phyloP scores from a whole-genome alignment of 2,888 invertebrate genomes.

The Thelaira solivaga region DNA sequence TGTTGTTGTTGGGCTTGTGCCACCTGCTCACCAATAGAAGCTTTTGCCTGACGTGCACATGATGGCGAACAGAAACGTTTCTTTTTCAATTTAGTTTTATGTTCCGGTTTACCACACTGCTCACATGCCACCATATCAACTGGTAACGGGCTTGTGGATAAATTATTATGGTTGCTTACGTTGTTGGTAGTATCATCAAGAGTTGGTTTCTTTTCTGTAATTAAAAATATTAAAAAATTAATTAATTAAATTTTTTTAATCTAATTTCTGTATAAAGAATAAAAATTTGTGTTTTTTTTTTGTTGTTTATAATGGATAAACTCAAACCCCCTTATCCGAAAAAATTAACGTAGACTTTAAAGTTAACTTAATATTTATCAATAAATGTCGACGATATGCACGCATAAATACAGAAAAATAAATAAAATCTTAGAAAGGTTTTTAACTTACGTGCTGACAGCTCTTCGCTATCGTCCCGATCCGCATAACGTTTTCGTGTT shows the following conservation, averaged over 20 bases:
- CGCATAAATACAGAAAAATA: no score
- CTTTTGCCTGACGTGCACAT: constrained; percentile 80
- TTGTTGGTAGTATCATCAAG: constrained; percentile 67
- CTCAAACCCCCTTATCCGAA: no score
- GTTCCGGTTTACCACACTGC: constrained; percentile 83
- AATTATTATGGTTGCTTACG: constrained; percentile 35
- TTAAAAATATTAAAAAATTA: constrained; percentile 47
- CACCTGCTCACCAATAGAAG: constrained; percentile 68
- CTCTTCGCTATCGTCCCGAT: constrained; percentile 83
- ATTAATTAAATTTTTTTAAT: neutral
- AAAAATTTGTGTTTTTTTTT: no score
- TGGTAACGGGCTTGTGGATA: constrained; percentile 62
- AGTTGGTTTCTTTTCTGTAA: constrained; percentile 73
- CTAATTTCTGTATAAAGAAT: no score
- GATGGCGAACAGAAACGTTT: constrained; percentile 86
- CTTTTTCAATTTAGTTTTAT: constrained; percentile 83
- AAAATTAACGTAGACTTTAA: no score
- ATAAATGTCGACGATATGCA: no score
- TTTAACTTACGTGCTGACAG: constrained; percentile 86
- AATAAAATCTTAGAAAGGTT: neutral
- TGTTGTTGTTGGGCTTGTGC: constrained; percentile 50
- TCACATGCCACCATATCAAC: constrained; percentile 80
- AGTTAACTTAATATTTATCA: no score
- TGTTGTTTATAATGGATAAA: no score
- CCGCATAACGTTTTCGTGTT: constrained; percentile 80